A percentile compares a stretch with the other conserved stretches of the same genome.
phyloP scores from a whole-genome alignment of 1,140 invertebrate genomes.

The Vollenhovia emeryi region DNA sequence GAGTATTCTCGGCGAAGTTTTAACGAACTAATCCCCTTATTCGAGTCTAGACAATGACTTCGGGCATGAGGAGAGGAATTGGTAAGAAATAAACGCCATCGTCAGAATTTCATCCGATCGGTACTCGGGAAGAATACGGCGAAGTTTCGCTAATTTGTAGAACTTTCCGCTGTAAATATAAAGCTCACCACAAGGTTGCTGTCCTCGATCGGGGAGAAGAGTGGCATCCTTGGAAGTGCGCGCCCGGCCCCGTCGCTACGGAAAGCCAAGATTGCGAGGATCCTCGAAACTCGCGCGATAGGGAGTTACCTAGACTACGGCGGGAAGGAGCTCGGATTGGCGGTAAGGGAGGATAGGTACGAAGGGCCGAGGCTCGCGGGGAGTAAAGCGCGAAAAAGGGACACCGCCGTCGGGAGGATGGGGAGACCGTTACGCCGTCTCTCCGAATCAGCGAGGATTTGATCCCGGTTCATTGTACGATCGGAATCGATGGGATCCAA shows the following conservation, averaged over 20 bases:
- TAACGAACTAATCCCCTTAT: constrained; percentile 65
- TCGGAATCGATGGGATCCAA: constrained; percentile 80
- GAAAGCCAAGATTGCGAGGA: constrained; percentile 65
- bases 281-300: constrained; percentile 56
- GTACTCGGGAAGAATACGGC: constrained; percentile 16
- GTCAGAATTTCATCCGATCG: not conserved
- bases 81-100: not conserved
- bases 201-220: not conserved
- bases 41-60: not conserved
- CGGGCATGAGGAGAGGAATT: not conserved
- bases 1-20: constrained; percentile 69
- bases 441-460: constrained; percentile 65
- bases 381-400: constrained; percentile 35
- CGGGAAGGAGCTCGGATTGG: constrained; percentile 17
- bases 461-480: constrained; percentile 74
- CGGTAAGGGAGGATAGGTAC: not conserved
- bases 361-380: not conserved
- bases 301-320: constrained; percentile 81
- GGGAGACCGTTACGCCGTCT: constrained; percentile 64
- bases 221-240: constrained; percentile 35
- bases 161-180: constrained; percentile 43
- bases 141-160: constrained; percentile 51
- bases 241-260: constrained; percentile 31
- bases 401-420: constrained; percentile 36
- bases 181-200: not conserved